Evolutionary conservation across 2,797 vertebrate genomes (phyloP), one percentile per base, ranked within the genome.

Genomic region (Spatula clypeata): DNA sequence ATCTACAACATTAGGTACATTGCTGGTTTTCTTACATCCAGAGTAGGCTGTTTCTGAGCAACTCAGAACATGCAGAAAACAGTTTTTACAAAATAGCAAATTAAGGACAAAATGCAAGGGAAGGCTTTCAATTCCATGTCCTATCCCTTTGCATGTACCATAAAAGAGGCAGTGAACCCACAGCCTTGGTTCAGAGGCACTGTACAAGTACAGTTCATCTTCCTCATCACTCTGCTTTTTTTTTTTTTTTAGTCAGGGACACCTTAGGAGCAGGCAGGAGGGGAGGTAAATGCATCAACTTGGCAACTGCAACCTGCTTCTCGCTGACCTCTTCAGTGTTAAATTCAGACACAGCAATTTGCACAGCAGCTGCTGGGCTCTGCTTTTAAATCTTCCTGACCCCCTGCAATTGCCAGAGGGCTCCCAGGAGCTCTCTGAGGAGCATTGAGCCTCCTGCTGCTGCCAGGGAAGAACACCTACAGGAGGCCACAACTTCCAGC

Each of bases 21-120:
- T 62, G 74, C 64, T 86, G 67, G 8, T 70, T 95, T 90, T 74
- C 86, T 88, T 76, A 88, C 84, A 91, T 86, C 72, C 64, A 85
- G 60, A 90, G 60, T 23, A 88, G 88, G 79, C 82, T 91, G 84
- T 74, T 95, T 95, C 90, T 97, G 95, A 97, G 94, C 96, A 96
- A 86, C 51, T 45, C 77, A 57, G 93, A 93, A 84, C 36, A 73
- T 26, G 44, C 10, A 60, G 36, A 67, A 91, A 71, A 87, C 54
- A 72, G 47, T 64, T 75, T 32, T 13, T 29, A 62, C 19, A n/a
- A 3, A 79, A 62, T 54, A 88, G 64, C 66, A 42, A 81, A 57
- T 34, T 53, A 27, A 89, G 54, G 29, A 65, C 40, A 89, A 69
- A 94, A 93, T 42, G 91, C 83, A 93, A 94, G 91, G 45, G 13